These are phyloP conservation scores for Protobothrops mucrosquamatus DNA, from an alignment of 2,113 vertebrate species.

Conservation along the genomic window DNA sequence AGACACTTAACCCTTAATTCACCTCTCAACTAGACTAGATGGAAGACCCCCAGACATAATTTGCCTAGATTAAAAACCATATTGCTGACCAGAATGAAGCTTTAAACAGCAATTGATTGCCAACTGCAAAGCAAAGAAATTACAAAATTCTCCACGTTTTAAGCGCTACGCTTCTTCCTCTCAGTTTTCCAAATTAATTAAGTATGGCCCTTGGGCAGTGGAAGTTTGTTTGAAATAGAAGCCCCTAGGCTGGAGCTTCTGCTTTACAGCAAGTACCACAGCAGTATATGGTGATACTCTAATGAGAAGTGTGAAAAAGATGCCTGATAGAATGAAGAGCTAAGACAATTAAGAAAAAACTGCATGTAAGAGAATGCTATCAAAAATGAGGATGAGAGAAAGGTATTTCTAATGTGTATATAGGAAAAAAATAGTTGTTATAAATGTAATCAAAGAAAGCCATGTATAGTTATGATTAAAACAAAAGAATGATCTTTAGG, in stretches of 20 bases:
- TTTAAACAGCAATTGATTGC: background rate
- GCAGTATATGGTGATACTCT: background rate
- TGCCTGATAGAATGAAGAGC: background rate
- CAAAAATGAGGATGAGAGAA: background rate
- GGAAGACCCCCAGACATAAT: background rate
- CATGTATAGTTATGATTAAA: background rate
- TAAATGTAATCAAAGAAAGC: background rate
- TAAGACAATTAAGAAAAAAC: background rate
- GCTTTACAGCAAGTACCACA: background rate
- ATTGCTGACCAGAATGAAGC: background rate
- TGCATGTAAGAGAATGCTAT: background rate
- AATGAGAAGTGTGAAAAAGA: background rate
- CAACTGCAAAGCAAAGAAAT: background rate
- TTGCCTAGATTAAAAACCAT: background rate
- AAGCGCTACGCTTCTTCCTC: background rate
- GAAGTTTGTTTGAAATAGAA: background rate
- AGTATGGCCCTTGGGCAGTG: background rate
- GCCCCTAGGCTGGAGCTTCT: background rate
- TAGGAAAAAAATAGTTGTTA: background rate
- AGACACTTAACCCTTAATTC: background rate
- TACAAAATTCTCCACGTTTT: background rate
- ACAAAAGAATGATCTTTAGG: background rate
- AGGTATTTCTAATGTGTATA: background rate
- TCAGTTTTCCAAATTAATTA: background rate
- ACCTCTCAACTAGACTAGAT: background rate